Evolutionary conservation across 2,113 vertebrate genomes (phyloP).

Genomic region (Galbula dea): DNA sequence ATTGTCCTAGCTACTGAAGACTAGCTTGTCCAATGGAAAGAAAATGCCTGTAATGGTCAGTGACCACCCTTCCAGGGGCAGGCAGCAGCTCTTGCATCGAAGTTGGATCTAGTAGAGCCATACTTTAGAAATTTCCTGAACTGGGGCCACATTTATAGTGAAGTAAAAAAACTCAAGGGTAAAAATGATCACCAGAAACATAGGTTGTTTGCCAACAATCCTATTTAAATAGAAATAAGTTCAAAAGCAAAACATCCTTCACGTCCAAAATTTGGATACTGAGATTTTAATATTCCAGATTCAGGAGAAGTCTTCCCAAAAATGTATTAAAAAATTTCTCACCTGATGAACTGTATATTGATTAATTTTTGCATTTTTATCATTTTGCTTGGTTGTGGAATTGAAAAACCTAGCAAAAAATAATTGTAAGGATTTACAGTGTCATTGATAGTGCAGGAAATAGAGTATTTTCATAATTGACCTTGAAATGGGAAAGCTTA

Average conservation of each 20-base stretch:
- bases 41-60: background rate
- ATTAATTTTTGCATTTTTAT: background rate
- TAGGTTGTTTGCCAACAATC: background rate
- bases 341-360: background rate
- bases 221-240: background rate
- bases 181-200: background rate
- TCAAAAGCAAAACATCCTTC: background rate
- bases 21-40: background rate
- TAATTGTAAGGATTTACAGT: background rate
- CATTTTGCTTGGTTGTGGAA: background rate
- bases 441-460: background rate
- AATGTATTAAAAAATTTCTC: background rate
- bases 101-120: fast-evolving
- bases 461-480: background rate
- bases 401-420: background rate
- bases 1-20: background rate
- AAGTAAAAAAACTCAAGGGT: background rate
- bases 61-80: background rate
- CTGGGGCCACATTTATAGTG: background rate
- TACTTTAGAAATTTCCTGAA: background rate
- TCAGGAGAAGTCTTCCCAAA: background rate
- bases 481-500: background rate
- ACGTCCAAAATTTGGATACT: background rate
- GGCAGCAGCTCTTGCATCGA: fast-evolving
- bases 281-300: background rate